Conservation (phyloP, 1,140 invertebrate genomes). For the Zaprionus inermis region DNA sequence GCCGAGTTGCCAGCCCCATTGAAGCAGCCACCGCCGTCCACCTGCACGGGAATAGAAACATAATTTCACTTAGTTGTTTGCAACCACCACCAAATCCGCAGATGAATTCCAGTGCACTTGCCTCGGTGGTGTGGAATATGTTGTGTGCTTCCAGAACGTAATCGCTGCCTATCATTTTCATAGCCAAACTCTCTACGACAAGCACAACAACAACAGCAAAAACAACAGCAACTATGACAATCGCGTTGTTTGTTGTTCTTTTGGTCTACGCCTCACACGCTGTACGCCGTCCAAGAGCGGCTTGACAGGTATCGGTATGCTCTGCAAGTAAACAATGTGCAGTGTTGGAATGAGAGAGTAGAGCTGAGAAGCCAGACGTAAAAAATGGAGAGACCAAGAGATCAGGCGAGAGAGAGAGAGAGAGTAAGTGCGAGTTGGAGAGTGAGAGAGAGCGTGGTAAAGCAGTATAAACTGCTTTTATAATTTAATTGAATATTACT, state of each 20-base stretch:
- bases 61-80: slow-evolving; percentile 41
- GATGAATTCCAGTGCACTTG: slow-evolving; percentile 84
- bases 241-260: slow-evolving; percentile 58
- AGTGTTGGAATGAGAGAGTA: slow-evolving; percentile 29
- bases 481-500: neutral
- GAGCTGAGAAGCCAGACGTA: neutral
- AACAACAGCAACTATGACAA: slow-evolving; percentile 10
- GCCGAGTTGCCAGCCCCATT: slow-evolving; percentile 92
- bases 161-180: slow-evolving; percentile 90
- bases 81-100: slow-evolving; percentile 20
- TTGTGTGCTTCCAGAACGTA: slow-evolving; percentile 94
- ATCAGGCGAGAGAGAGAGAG: neutral
- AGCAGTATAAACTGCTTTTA: neutral
- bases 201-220: slow-evolving; percentile 19
- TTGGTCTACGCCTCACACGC: slow-evolving; percentile 44
- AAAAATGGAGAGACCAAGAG: neutral
- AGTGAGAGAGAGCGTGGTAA: neutral
- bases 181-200: slow-evolving; percentile 44
- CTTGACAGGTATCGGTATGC: slow-evolving; percentile 32
- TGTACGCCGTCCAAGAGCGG: slow-evolving; percentile 57
- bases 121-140: slow-evolving; percentile 95
- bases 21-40: slow-evolving; percentile 92
- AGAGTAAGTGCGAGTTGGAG: neutral
- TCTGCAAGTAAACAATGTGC: slow-evolving; percentile 34
- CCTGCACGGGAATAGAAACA: slow-evolving; percentile 84